These are phyloP conservation scores for Eurytoma californica DNA, from an alignment of 2,888 invertebrate genomes.

Conservation along the genomic window DNA sequence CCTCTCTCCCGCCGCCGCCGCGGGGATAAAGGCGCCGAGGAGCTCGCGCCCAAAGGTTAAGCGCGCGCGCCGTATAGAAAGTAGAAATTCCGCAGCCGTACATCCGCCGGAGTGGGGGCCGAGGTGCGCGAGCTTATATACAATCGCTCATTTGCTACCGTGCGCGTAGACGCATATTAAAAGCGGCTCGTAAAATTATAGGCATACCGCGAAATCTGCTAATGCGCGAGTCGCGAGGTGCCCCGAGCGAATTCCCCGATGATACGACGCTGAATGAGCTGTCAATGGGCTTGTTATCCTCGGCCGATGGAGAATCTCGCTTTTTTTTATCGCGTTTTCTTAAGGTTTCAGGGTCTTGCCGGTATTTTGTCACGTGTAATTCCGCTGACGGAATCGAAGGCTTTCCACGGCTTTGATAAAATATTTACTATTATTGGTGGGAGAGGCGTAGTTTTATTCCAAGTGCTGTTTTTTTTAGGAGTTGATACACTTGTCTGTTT, in stretches of 20 bases:
- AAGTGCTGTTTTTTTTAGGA: no score
- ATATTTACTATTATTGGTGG: neutral
- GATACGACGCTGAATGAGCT: conserved; percentile 34
- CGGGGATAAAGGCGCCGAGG: conserved; percentile 21
- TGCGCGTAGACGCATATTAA: conserved; percentile 58
- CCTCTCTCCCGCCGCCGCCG: neutral
- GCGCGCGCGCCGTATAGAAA: conserved; percentile 33
- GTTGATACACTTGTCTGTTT: no score
- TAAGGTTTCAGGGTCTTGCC: no score
- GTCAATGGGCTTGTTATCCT: conserved; percentile 41
- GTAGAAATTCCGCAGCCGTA: conserved; percentile 35
- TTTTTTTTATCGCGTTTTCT: neutral
- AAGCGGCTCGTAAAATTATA: conserved; percentile 65
- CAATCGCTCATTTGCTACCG: conserved; percentile 42
- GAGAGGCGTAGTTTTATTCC: neutral
- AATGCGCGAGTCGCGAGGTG: conserved; percentile 54
- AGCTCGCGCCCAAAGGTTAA: conserved; percentile 33
- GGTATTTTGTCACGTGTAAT: no score
- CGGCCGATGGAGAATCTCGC: neutral
- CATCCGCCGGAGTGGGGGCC: conserved; percentile 1
- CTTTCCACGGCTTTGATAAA: no score
- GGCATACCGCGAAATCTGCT: conserved; percentile 68
- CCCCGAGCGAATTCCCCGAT: conserved; percentile 28
- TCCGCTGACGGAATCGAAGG: no score
- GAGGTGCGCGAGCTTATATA: neutral